Evolutionary conservation across 2,113 vertebrate genomes (phyloP).

Genomic region (Corythornis madagascariensis): DNA sequence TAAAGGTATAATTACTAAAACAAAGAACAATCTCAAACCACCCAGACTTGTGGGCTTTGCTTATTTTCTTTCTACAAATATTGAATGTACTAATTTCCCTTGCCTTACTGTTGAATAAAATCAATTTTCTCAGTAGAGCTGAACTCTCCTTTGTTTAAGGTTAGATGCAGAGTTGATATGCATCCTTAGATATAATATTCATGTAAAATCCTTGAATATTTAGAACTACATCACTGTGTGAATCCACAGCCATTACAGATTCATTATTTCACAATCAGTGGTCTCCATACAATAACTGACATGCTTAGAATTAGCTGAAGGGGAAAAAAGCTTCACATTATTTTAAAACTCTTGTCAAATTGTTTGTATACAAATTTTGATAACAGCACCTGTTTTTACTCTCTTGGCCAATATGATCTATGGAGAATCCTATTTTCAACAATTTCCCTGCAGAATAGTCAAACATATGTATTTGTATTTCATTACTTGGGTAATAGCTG

Average conservation of each 20-base stretch:
- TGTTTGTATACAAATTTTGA: slow-evolving; percentile 77
- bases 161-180: slow-evolving; percentile 76
- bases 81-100: slow-evolving; percentile 85
- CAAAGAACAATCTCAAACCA: slow-evolving; percentile 81
- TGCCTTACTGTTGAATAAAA: slow-evolving; percentile 80
- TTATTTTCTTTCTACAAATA: slow-evolving; percentile 84
- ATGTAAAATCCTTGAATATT: slow-evolving; percentile 76
- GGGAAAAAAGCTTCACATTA: slow-evolving; percentile 63
- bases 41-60: slow-evolving; percentile 76
- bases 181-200: slow-evolving; percentile 74
- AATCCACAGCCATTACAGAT: slow-evolving; percentile 58
- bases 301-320: slow-evolving; percentile 65
- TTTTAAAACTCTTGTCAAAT: slow-evolving; percentile 77
- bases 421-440: slow-evolving; percentile 74
- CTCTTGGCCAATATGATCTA: slow-evolving; percentile 76
- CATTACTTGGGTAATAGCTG: slow-evolving; percentile 82
- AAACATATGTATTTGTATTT: slow-evolving; percentile 87
- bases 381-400: slow-evolving; percentile 82
- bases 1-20: slow-evolving; percentile 82
- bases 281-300: slow-evolving; percentile 68
- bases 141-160: slow-evolving; percentile 82
- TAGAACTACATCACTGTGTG: slow-evolving; percentile 68
- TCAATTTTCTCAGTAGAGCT: slow-evolving; percentile 81
- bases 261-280: slow-evolving; percentile 73
- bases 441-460: slow-evolving; percentile 80